Conservation (phyloP, 1,140 invertebrate genomes). For the Glossosoma conforme region DNA sequence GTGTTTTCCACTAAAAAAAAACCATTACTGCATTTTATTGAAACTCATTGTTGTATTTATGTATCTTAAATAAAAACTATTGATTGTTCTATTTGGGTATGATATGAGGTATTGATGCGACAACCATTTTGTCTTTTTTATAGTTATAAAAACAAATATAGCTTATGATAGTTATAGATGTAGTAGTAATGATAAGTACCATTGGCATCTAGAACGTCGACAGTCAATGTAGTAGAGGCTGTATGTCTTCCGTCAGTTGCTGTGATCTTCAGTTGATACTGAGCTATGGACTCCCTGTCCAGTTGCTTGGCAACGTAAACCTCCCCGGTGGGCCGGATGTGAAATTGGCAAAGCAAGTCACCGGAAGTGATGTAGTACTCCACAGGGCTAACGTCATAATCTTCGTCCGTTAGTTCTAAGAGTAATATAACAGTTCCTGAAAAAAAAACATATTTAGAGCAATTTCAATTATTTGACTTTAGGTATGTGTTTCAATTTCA, state of each 20-base stretch:
- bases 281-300: constrained; percentile 62
- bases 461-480: too few relatives aligned
- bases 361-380: constrained; percentile 67
- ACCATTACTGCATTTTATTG: too few relatives aligned
- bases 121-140: neutral
- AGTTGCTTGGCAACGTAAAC: constrained; percentile 66
- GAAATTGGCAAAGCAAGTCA: constrained; percentile 64
- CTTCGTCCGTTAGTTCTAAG: constrained; percentile 61
- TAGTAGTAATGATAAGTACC: constrained; percentile 35
- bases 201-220: constrained; percentile 76
- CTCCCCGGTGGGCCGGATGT: constrained; percentile 66
- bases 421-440: constrained; percentile 62
- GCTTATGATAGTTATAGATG: neutral
- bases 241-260: constrained; percentile 76
- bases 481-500: too few relatives aligned
- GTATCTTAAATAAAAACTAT: too few relatives aligned
- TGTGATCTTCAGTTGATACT: constrained; percentile 63
- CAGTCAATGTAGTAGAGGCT: constrained; percentile 58
- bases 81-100: too few relatives aligned
- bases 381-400: constrained; percentile 55
- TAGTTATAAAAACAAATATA: neutral
- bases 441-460: constrained; percentile 9
- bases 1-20: too few relatives aligned
- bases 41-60: too few relatives aligned
- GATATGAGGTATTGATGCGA: too few relatives aligned